A percentile compares a stretch with the other conserved stretches of the same genome.
Evolutionary conservation across 2,888 invertebrate species (phyloP).

Genomic region (Sesia bembeciformis): DNA sequence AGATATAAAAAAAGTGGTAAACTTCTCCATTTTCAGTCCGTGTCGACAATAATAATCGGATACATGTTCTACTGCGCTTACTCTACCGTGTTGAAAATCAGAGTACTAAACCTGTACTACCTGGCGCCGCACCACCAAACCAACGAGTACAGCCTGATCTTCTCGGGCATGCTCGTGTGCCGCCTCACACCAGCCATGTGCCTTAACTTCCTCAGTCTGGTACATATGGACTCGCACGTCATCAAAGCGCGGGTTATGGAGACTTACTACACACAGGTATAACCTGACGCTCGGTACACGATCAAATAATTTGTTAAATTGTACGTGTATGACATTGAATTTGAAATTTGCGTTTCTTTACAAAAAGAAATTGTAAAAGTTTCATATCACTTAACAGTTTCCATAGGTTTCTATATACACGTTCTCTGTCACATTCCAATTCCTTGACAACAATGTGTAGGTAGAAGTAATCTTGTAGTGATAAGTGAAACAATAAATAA

Average conservation of each 20-base stretch:
- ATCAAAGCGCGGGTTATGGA: conserved; percentile 86
- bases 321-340: no score
- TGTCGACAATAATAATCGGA: conserved; percentile 92
- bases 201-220: conserved; percentile 96
- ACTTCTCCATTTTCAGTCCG: conserved; percentile 71
- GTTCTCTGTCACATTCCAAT: no score
- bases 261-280: conserved; percentile 95
- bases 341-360: no score
- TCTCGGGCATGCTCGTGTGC: conserved; percentile 98
- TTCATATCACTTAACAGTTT: no score
- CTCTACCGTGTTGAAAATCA: conserved; percentile 96
- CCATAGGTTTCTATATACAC: no score
- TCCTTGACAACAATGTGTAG: no score
- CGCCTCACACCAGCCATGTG: conserved; percentile 98
- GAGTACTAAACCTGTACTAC: conserved; percentile 96
- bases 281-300: neutral
- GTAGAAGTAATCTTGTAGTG: no score
- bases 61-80: conserved; percentile 99
- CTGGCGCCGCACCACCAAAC: conserved; percentile 98
- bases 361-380: no score
- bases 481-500: no score
- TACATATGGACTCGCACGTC: conserved; percentile 98
- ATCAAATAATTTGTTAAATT: no score
- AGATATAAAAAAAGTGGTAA: no score
- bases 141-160: conserved; percentile 98